Evolutionary conservation across 1,140 invertebrate genomes (phyloP).

Genomic region (Sminthurinus signatus): DNA sequence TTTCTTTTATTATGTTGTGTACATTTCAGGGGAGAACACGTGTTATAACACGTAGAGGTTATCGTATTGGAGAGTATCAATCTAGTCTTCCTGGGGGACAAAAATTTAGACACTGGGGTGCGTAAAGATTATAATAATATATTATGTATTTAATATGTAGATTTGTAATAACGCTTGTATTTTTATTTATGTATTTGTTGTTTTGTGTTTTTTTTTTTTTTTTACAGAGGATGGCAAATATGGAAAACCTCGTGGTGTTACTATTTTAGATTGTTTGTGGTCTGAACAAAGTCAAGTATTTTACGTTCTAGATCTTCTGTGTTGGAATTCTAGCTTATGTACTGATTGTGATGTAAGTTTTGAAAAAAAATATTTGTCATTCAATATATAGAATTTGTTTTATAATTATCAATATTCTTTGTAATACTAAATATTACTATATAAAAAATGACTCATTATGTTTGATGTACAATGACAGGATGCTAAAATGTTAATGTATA

Average conservation of each 20-base stretch:
- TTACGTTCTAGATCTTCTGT: constrained; percentile 73
- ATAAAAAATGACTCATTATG: too few species aligned
- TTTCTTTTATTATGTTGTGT: constrained; percentile 11
- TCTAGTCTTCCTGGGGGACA: constrained; percentile 71
- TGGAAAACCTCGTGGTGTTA: constrained; percentile 43
- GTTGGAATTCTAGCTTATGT: constrained; percentile 69
- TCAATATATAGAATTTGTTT: neutral
- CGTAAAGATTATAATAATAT: neutral
- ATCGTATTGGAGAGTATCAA: constrained; percentile 53
- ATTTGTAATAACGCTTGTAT: neutral
- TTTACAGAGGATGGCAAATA: constrained; percentile 18
- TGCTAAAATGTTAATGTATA: too few species aligned
- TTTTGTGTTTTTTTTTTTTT: neutral
- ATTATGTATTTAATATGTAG: neutral
- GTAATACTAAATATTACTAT: too few species aligned
- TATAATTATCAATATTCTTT: too few species aligned
- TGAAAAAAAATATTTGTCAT: too few species aligned
- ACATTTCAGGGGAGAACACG: constrained; percentile 64
- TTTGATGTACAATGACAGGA: too few species aligned
- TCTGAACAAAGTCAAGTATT: constrained; percentile 56
- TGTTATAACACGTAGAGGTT: constrained; percentile 63
- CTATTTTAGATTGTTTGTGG: constrained; percentile 77
- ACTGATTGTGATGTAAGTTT: constrained; percentile 67
- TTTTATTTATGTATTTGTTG: neutral
- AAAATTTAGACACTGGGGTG: constrained; percentile 38